A percentile compares a stretch with the other conserved stretches of the same genome.
Evolutionary conservation across 1,140 invertebrate genomes (phyloP).

Genomic region (Aphaenogaster floridana): DNA sequence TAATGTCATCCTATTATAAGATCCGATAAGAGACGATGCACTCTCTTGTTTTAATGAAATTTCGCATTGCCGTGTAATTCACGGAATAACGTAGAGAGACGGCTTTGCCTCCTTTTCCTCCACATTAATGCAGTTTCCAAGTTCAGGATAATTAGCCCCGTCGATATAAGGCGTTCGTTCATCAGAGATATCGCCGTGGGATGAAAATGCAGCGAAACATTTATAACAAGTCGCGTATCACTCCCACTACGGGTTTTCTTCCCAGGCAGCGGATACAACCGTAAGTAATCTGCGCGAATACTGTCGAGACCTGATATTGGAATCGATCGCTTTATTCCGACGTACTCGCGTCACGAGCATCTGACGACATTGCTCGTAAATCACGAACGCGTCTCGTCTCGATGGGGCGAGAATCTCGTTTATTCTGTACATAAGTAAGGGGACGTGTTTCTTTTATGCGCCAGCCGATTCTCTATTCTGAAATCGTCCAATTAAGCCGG

Average conservation of each 20-base stretch:
- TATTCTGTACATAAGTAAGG: conserved; percentile 5
- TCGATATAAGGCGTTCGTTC: conserved; percentile 20
- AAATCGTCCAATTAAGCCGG: conserved; percentile 40
- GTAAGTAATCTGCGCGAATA: conserved; percentile 36
- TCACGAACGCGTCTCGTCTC: conserved; percentile 43
- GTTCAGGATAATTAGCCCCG: conserved; percentile 50
- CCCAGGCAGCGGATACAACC: no score
- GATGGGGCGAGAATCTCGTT: neutral
- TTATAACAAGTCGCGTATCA: conserved; percentile 32
- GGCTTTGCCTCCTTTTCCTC: conserved; percentile 6
- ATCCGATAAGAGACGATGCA: conserved; percentile 51
- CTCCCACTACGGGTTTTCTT: neutral
- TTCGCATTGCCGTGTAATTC: conserved; percentile 56
- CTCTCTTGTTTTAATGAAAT: conserved; percentile 62
- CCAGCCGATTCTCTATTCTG: neutral
- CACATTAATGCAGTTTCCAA: conserved; percentile 44
- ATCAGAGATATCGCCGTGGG: neutral
- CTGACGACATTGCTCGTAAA: conserved; percentile 54
- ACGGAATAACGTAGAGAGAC: conserved; percentile 28
- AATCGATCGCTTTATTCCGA: conserved; percentile 45
- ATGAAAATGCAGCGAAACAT: neutral
- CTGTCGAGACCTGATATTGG: conserved; percentile 11
- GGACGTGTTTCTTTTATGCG: conserved; percentile 33
- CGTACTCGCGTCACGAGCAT: conserved; percentile 42
- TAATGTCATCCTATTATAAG: conserved; percentile 59